phyloP scores from a whole-genome alignment of 2,888 invertebrate genomes.

The Trisateles emortualis region DNA sequence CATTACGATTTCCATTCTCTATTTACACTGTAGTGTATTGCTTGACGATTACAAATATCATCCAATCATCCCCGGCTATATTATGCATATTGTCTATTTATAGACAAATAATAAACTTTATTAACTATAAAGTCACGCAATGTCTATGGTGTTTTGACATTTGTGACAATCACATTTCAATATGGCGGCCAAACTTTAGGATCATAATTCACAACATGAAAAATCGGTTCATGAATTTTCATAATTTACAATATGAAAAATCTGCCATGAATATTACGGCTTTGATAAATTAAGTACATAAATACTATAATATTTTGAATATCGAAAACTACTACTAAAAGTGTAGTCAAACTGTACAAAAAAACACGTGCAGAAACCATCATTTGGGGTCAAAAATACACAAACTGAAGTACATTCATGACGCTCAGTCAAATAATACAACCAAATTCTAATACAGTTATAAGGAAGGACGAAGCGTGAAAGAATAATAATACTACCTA shows the following conservation, averaged over 20 bases:
- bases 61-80: not conserved
- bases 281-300: constrained; percentile 10
- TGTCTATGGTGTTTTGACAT: too few species aligned
- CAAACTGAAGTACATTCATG: constrained; percentile 12
- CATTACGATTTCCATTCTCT: too few species aligned
- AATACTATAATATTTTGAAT: constrained; percentile 14
- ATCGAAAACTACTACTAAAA: constrained; percentile 16
- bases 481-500: not conserved
- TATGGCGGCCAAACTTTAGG: not conserved
- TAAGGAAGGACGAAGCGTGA: constrained; percentile 12
- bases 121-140: not conserved
- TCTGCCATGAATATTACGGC: not conserved
- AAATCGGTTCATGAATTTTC: too few species aligned
- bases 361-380: constrained; percentile 48
- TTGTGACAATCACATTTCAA: not conserved
- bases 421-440: constrained; percentile 39
- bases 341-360: constrained; percentile 40
- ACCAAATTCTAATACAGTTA: constrained; percentile 16
- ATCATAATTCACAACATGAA: not conserved
- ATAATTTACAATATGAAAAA: not conserved
- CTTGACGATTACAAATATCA: too few species aligned
- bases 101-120: not conserved
- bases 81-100: constrained; percentile 6
- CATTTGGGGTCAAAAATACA: constrained; percentile 5
- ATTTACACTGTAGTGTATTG: too few species aligned